These are phyloP conservation scores for Acanthurus lineatus DNA, from an alignment of 2,797 vertebrate genomes.

Conservation along the genomic window DNA sequence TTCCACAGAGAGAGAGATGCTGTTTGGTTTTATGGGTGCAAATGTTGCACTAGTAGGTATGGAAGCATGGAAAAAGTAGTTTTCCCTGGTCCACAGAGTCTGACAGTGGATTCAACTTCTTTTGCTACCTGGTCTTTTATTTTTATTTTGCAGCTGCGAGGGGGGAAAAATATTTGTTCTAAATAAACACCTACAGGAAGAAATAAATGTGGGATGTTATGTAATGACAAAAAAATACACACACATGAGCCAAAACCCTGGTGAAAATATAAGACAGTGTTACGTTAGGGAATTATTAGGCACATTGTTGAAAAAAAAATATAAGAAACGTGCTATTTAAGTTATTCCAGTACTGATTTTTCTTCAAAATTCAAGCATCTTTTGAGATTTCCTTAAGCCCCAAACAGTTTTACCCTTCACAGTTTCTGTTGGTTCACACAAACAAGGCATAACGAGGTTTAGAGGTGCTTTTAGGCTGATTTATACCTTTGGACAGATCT, in stretches of 20 bases:
- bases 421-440: neutral
- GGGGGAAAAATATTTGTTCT: neutral
- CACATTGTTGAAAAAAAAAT: too few species aligned
- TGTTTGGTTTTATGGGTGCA: conserved; percentile 7
- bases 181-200: neutral
- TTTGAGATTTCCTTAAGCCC: too few species aligned
- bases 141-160: neutral
- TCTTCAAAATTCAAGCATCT: too few species aligned
- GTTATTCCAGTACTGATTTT: too few species aligned
- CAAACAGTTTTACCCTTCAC: neutral
- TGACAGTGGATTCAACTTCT: too few species aligned
- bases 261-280: too few species aligned
- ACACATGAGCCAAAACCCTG: neutral
- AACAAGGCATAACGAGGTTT: neutral
- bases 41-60: neutral
- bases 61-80: neutral
- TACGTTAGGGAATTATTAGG: too few species aligned
- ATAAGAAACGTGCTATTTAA: too few species aligned
- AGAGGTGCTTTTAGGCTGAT: neutral
- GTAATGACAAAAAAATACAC: neutral
- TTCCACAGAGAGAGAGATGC: neutral
- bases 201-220: neutral
- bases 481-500: neutral
- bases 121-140: neutral
- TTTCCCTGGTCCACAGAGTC: conserved; percentile 7